These are phyloP conservation scores for Troides oblongomaculatus DNA, from an alignment of 2,888 invertebrate species.

Conservation along the genomic window DNA sequence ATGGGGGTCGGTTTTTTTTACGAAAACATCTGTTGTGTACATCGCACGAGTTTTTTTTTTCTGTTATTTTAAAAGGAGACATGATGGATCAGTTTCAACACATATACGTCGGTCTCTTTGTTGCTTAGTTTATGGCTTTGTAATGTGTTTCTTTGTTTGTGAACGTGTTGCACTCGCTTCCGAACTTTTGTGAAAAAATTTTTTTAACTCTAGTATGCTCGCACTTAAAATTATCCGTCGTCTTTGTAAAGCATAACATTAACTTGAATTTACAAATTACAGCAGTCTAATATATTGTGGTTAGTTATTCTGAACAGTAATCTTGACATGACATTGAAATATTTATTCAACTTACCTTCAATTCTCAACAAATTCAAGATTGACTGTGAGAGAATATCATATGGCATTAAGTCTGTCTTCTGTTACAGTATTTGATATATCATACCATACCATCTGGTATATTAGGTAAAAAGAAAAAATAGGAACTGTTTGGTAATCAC, in stretches of 20 bases:
- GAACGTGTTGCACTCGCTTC: conserved; percentile 68
- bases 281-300: too few species aligned
- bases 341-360: too few species aligned
- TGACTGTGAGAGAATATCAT: too few species aligned
- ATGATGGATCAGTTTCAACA: conserved; percentile 81
- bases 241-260: background rate
- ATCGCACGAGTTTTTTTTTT: conserved; percentile 61
- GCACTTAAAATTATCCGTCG: conserved; percentile 7
- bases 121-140: conserved; percentile 75
- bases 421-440: too few species aligned
- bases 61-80: conserved; percentile 78
- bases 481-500: too few species aligned
- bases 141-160: conserved; percentile 80
- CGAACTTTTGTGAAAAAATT: conserved; percentile 51
- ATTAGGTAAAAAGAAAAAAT: too few species aligned
- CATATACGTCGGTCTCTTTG: conserved; percentile 76
- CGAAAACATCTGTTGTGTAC: conserved; percentile 76
- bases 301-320: too few species aligned
- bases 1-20: conserved; percentile 70
- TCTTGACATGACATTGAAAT: too few species aligned
- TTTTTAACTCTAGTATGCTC: conserved; percentile 8
- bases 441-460: too few species aligned
- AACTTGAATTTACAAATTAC: too few species aligned
- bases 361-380: too few species aligned
- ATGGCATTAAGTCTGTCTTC: too few species aligned